These are phyloP conservation scores for Rosalia funebris DNA, from an alignment of 2,888 invertebrate genomes.

Conservation along the genomic window DNA sequence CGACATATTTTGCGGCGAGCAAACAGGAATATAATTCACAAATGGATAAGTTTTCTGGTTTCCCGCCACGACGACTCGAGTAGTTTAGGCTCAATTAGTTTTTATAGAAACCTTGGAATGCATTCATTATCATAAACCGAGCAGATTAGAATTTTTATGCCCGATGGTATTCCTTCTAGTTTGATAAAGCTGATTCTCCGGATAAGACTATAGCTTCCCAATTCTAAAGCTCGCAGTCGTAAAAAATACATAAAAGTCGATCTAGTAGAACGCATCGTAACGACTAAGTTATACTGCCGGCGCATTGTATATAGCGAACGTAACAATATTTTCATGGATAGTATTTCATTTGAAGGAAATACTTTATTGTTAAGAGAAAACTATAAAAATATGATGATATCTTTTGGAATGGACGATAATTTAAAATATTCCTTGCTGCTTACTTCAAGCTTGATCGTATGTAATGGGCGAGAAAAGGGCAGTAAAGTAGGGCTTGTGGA, in stretches of 20 bases:
- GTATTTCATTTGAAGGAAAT: slow-evolving; percentile 39
- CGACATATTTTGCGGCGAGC: no score
- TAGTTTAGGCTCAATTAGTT: slow-evolving; percentile 13
- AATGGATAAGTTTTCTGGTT: no score
- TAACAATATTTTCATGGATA: slow-evolving; percentile 49
- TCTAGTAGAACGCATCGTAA: slow-evolving; percentile 59
- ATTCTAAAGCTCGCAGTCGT: slow-evolving; percentile 53
- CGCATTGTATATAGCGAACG: slow-evolving; percentile 49
- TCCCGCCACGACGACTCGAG: neutral
- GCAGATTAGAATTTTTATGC: slow-evolving; percentile 39
- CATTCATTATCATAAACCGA: slow-evolving; percentile 29
- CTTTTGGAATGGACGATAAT: neutral
- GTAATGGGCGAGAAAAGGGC: no score
- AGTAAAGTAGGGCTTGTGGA: no score
- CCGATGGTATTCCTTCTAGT: slow-evolving; percentile 39
- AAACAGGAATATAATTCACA: no score
- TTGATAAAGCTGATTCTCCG: slow-evolving; percentile 49
- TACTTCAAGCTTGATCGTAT: no score
- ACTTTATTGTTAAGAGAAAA: slow-evolving; percentile 27
- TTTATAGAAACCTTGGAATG: slow-evolving; percentile 17
- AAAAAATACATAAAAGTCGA: slow-evolving; percentile 59
- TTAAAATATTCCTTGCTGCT: neutral
- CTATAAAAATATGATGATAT: slow-evolving; percentile 3
- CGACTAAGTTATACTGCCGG: slow-evolving; percentile 56
- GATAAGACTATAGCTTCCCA: slow-evolving; percentile 48